Evolutionary conservation across 2,888 invertebrate genomes (phyloP).

Genomic region (Papilio protenor): DNA sequence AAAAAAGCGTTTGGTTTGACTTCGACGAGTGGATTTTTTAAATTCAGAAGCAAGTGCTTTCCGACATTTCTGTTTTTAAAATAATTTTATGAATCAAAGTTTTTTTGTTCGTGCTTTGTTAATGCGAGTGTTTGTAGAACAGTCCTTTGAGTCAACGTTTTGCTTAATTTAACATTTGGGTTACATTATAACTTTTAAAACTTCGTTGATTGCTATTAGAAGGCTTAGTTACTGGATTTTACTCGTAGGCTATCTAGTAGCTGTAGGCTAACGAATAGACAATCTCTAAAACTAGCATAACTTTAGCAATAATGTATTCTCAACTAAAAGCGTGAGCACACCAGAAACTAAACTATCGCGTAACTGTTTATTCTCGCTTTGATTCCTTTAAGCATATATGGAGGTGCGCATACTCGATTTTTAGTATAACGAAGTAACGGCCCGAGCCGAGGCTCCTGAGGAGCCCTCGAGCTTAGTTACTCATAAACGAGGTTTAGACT

Average conservation of each 20-base stretch:
- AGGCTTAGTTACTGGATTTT: no score
- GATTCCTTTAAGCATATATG: no score
- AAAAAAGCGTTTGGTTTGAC: constrained; percentile 33
- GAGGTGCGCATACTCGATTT: no score
- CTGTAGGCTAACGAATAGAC: neutral
- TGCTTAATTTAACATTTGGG: constrained; percentile 1
- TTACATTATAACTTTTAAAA: neutral
- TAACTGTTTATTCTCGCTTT: no score
- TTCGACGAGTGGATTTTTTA: constrained; percentile 27
- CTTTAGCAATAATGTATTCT: neutral
- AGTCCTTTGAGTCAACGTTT: neutral
- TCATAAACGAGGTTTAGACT: no score
- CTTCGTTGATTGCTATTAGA: neutral
- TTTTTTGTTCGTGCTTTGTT: constrained; percentile 20
- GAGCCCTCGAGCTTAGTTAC: no score
- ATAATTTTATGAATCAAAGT: constrained; percentile 16
- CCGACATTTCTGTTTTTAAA: constrained; percentile 19
- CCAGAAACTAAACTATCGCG: no score
- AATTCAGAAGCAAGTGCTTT: constrained; percentile 30
- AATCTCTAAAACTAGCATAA: neutral
- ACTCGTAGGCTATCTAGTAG: no score
- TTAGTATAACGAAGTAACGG: no score
- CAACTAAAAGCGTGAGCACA: no score
- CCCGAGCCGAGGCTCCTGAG: no score
- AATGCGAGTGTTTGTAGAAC: neutral